Percentiles rank a stretch among this genome's conserved stretches.
Conservation (phyloP, 2,113 vertebrate genomes). For the Dinomys branickii region DNA sequence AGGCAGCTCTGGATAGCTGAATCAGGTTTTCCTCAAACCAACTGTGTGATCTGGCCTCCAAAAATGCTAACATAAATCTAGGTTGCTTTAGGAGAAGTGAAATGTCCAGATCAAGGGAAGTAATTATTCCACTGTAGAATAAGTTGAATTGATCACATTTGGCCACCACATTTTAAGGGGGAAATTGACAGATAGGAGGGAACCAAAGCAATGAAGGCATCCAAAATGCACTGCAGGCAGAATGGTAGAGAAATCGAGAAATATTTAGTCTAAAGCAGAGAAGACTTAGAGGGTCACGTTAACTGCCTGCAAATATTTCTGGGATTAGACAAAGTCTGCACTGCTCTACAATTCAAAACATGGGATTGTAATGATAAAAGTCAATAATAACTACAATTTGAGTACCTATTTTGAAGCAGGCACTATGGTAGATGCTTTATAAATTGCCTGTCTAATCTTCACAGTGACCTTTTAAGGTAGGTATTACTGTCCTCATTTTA, state of each 20-base stretch:
- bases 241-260: conserved; percentile 29
- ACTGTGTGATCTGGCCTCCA: conserved; percentile 74
- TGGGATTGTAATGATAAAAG: conserved; percentile 37
- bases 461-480: not conserved
- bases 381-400: conserved; percentile 29
- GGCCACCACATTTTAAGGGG: conserved; percentile 78
- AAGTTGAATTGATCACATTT: conserved; percentile 65
- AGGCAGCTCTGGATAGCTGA: conserved; percentile 66
- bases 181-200: conserved; percentile 59
- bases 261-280: conserved; percentile 68
- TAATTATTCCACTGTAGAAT: conserved; percentile 61
- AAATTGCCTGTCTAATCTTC: not conserved
- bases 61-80: conserved; percentile 78
- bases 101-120: conserved; percentile 67
- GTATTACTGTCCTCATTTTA: conserved; percentile 26
- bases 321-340: conserved; percentile 64
- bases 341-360: conserved; percentile 42
- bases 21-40: conserved; percentile 61
- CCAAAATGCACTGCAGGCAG: conserved; percentile 55
- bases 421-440: not conserved
- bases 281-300: conserved; percentile 47
- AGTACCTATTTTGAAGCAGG: conserved; percentile 5
- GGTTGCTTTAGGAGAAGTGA: conserved; percentile 63
- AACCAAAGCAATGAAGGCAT: conserved; percentile 58
- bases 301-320: conserved; percentile 71